Base-by-base conservation (phyloP, 1,140 invertebrate genomes). In the Drosophila nannoptera region DNA sequence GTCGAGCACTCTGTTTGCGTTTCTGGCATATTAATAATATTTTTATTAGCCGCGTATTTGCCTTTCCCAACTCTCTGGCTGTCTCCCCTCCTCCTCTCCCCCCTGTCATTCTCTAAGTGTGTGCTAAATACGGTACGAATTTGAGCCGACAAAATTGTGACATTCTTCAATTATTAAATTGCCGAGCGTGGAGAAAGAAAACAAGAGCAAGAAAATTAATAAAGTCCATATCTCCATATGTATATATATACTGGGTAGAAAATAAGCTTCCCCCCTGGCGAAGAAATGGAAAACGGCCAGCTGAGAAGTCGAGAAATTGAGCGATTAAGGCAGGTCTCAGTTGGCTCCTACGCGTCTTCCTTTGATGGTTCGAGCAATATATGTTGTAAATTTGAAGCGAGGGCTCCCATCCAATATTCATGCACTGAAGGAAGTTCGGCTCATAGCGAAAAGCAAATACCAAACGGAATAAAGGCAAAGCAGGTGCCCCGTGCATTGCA, bases 41-140 rank as follows among this genome's bases (percentile, higher is more conserved):
- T 84, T 84, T 86, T 84, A 84, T 81, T 86, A 73, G 66, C 66
- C 80, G 73, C 77, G 74, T 86, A 80, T 84, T 84, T 86, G 81
- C 76, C 73, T 83, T 76, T 45, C 22, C 22, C 22, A 22, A 22
- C 22, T 22, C 22, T 22, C 22, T 22, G 1, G 22, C 22, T 46
- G 67, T 31, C 52, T 60, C 45, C 29, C 2, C 38, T 7, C 22
- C 40, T 2, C 16, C 52, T 60, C 45, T 12, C 2, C 38, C 5
- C 22, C 40, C 4, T 45, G 14, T 40, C 33, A 46, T n/a, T 42
- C 12, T 55, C 35, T 54, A 54, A 52, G 22, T 29, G 9, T 53
- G 38, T 65, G 45, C 54, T 63, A 50, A 48, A 76, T 59, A 73
- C 61, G 49, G 32, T 38, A 60, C 54, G 60, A 65, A 63, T 61